These are phyloP conservation scores for Protodeltote pygarga DNA, from an alignment of 2,888 invertebrate genomes.

Conservation along the genomic window DNA sequence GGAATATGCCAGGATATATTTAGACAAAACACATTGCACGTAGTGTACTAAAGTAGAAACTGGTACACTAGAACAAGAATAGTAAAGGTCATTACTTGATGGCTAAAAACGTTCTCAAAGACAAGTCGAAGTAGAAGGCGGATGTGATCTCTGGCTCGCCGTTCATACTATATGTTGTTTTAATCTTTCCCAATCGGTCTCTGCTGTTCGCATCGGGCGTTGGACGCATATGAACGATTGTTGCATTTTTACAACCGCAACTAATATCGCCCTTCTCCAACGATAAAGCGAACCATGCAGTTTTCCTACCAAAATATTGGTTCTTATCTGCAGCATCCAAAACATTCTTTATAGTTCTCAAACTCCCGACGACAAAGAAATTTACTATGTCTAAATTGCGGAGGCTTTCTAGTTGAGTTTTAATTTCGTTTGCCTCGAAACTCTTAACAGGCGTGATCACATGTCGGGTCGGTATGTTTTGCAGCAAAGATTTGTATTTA, in stretches of 20 bases:
- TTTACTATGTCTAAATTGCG: conserved; percentile 95
- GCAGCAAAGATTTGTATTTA: conserved; percentile 95
- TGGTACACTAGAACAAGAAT: conserved; percentile 63
- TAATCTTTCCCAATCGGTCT: conserved; percentile 90
- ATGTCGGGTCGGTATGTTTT: conserved; percentile 96
- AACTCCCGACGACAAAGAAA: conserved; percentile 93
- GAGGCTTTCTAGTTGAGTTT: conserved; percentile 90
- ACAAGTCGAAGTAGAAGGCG: conserved; percentile 96
- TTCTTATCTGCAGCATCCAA: conserved; percentile 91
- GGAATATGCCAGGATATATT: conserved; percentile 77
- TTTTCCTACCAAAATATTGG: conserved; percentile 93
- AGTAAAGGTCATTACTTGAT: conserved; percentile 88
- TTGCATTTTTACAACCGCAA: conserved; percentile 92
- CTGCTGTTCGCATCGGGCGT: conserved; percentile 89
- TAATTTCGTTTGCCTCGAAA: conserved; percentile 87
- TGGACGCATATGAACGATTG: conserved; percentile 92
- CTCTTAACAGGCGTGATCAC: conserved; percentile 91
- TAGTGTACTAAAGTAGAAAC: conserved; percentile 64
- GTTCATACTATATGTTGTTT: conserved; percentile 90
- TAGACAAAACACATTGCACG: conserved; percentile 69
- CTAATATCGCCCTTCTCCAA: conserved; percentile 91
- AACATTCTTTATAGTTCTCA: conserved; percentile 90
- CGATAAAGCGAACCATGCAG: conserved; percentile 95
- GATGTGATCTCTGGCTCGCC: conserved; percentile 91
- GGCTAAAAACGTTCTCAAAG: conserved; percentile 90